These are phyloP conservation scores for Jordanella pulchra DNA, from an alignment of 2,797 vertebrate species.

Conservation along the genomic window DNA sequence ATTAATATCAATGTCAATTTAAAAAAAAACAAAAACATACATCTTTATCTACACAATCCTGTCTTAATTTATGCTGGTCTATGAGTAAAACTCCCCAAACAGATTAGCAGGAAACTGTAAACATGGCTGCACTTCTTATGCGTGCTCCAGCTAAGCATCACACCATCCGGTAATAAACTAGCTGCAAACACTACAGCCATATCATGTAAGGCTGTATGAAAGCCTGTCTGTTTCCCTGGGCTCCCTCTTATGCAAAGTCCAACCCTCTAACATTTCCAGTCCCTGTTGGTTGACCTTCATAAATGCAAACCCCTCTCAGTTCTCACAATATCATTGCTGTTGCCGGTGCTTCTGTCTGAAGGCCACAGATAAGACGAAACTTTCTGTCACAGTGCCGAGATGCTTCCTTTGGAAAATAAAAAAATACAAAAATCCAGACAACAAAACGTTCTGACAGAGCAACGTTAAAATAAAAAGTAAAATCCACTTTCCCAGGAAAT, in stretches of 20 bases:
- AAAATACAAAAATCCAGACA: neutral
- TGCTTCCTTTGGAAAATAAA: constrained; percentile 61
- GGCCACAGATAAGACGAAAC: constrained; percentile 59
- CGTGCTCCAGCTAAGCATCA: constrained; percentile 13
- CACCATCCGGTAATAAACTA: neutral
- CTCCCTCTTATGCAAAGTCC: neutral
- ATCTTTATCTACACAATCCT: too few species aligned
- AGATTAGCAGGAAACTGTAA: neutral
- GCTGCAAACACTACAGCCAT: neutral
- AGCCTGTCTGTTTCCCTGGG: neutral
- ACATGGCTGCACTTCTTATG: constrained; percentile 7
- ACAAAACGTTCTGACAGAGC: constrained; percentile 64
- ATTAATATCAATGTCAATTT: too few species aligned
- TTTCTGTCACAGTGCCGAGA: constrained; percentile 30
- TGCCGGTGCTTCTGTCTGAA: constrained; percentile 33
- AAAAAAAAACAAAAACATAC: too few species aligned
- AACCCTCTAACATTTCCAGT: constrained; percentile 5
- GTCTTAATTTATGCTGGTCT: neutral
- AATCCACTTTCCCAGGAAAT: constrained; percentile 49
- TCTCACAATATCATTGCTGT: neutral
- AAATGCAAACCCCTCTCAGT: constrained; percentile 1
- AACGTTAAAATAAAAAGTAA: constrained; percentile 6
- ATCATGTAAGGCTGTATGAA: neutral
- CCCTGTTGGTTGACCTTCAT: constrained; percentile 9
- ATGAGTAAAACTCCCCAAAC: neutral